Percentiles rank a stretch among this genome's conserved stretches.
phyloP scores from a whole-genome alignment of 23 tunicate genomes.

The Halocynthia roretzi region DNA sequence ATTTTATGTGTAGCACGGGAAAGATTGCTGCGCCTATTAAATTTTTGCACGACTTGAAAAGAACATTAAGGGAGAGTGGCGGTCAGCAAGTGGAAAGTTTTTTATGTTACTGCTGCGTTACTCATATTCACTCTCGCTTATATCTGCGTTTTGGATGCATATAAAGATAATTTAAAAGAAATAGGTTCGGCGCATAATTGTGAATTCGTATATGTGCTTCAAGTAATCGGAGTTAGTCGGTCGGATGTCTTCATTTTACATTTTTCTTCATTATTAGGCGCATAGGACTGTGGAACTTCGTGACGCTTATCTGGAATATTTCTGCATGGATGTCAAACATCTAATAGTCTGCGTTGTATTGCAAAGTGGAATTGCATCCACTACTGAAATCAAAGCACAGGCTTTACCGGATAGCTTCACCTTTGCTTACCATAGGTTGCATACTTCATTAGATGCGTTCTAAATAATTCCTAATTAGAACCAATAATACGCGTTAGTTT shows the following conservation, averaged over 20 bases:
- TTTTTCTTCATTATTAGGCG: neutral
- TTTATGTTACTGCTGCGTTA: neutral
- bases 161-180: too few relatives aligned
- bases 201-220: too few relatives aligned
- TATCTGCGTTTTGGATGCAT: neutral
- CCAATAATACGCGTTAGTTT: neutral
- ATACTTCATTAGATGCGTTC: neutral
- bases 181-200: too few relatives aligned
- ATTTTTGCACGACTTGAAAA: too few relatives aligned
- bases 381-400: constrained; percentile 30
- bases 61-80: too few relatives aligned
- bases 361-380: constrained; percentile 25
- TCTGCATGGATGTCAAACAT: constrained; percentile 35
- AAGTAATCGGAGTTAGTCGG: too few relatives aligned
- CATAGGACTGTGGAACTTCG: constrained; percentile 19
- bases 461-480: neutral
- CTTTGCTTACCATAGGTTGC: constrained; percentile 74
- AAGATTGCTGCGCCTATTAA: too few relatives aligned
- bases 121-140: neutral
- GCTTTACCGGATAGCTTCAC: constrained; percentile 18
- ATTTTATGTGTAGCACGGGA: too few relatives aligned
- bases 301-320: constrained; percentile 14
- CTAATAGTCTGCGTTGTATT: constrained; percentile 68
- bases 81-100: too few relatives aligned
- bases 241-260: neutral